Evolutionary conservation across 2,113 vertebrate genomes (phyloP), one percentile per base, ranked within the genome.

Genomic region (Tylochromis polylepis): DNA sequence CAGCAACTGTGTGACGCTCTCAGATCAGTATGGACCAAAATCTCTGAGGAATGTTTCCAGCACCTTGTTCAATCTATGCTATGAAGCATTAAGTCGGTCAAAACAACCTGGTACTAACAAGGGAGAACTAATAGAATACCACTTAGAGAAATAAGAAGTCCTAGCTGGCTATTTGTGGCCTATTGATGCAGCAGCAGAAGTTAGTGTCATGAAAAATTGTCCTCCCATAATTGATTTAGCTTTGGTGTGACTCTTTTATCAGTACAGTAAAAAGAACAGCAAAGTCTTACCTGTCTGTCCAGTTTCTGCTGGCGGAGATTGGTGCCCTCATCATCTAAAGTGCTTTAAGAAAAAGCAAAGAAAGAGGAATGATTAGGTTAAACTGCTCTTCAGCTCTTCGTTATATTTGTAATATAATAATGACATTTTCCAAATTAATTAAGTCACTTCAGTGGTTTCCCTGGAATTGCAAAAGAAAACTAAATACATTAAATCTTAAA

Each of bases 221-320:
- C 22, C 65, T 60, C 11, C 85, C 81, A 2, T 85, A 78, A 81
- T 83, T 75, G 18, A 41, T 80, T 70, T 79, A 82, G 24, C 59
- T 43, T 65, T 62, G 20, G 31, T 80, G 83, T 62, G 29, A 57
- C 78, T 77, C 11, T 70, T 4, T 83, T 62, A 65, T 83, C 27
- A 65, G 58, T 60, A 67, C 4, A 27, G 55, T 38, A 20, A 16
- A 36, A 67, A 31, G 24, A 67, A 67, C 16, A 43, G 20, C 20
- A 43, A 43, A 90, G 29, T 85, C 97, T 95, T 89, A 99, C 99
- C 98, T 99, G 99, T 94, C 98, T 97, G 91, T 99, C 98, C 91
- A 99, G 97, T 93, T 99, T 99, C 96, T 99, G 99, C 94, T 99
- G 98, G 85, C 98, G 96, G 57, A 99, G 96, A 95, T 96, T 99